Conservation (phyloP, 1,140 invertebrate species). For the Heliconius nattereri region DNA sequence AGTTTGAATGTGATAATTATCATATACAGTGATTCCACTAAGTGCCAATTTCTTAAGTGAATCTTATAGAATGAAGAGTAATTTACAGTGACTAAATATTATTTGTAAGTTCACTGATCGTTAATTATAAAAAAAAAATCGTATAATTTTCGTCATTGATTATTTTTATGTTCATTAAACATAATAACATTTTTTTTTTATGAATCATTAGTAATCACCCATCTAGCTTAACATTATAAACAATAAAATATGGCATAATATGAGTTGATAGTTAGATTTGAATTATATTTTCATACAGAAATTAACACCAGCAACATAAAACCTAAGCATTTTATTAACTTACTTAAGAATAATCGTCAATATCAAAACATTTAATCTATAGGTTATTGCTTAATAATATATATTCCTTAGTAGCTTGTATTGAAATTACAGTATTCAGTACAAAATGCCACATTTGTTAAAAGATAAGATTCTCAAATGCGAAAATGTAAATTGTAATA, state of each 20-base stretch:
- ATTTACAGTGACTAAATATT: conserved; percentile 63
- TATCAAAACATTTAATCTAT: conserved; percentile 80
- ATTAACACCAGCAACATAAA: conserved; percentile 78
- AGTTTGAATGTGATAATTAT: conserved; percentile 72
- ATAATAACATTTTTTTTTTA: conserved; percentile 57
- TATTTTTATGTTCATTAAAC: conserved; percentile 52
- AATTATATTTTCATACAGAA: conserved; percentile 76
- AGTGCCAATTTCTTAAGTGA: conserved; percentile 70
- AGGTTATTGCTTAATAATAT: conserved; percentile 79
- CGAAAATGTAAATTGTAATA: conserved; percentile 56
- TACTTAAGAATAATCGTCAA: conserved; percentile 78
- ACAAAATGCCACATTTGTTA: conserved; percentile 75
- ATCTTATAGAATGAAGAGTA: conserved; percentile 57
- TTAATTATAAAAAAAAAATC: conserved; percentile 45
- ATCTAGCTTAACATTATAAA: conserved; percentile 76
- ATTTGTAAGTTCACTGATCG: conserved; percentile 46
- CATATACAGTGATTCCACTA: conserved; percentile 74
- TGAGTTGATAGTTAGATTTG: conserved; percentile 72
- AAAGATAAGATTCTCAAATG: conserved; percentile 64
- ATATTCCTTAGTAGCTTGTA: conserved; percentile 74
- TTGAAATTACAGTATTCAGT: conserved; percentile 76
- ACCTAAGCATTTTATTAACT: conserved; percentile 73
- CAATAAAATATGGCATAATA: conserved; percentile 79
- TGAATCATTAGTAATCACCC: conserved; percentile 54
- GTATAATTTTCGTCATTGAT: conserved; percentile 57